A percentile compares a stretch with the other conserved stretches of the same genome.
These are phyloP conservation scores for Danio jaintianensis DNA, from an alignment of 2,797 vertebrate genomes.

Conservation along the genomic window DNA sequence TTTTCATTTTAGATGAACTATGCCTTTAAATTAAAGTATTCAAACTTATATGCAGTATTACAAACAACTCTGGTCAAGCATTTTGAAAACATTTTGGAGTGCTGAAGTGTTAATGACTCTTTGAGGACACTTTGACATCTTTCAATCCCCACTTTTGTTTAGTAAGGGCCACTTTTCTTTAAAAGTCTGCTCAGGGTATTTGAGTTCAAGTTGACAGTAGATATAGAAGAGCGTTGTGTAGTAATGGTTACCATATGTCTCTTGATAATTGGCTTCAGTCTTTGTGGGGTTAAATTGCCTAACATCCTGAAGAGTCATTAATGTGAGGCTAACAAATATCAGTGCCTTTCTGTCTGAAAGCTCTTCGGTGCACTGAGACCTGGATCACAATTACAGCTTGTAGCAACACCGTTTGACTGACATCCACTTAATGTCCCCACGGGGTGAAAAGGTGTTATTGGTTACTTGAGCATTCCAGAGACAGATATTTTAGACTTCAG, in stretches of 20 bases:
- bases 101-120: conserved; percentile 28
- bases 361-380: conserved; percentile 5
- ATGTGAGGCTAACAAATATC: conserved; percentile 40
- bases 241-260: conserved; percentile 61
- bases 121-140: conserved; percentile 30
- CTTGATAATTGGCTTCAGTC: conserved; percentile 44
- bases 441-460: conserved; percentile 51
- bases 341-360: conserved; percentile 48
- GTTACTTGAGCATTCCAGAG: conserved; percentile 60
- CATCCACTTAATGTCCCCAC: conserved; percentile 56
- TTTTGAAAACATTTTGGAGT: conserved; percentile 20
- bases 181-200: conserved; percentile 7
- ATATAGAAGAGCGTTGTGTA: conserved; percentile 24
- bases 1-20: too few relatives aligned
- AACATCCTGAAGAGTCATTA: conserved; percentile 37
- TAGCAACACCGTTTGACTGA: conserved; percentile 61
- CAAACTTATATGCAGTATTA: too few relatives aligned
- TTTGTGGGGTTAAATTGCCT: conserved; percentile 47
- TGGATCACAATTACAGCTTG: conserved; percentile 30
- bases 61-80: conserved; percentile 7
- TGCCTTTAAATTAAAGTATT: too few relatives aligned
- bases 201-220: conserved; percentile 51
- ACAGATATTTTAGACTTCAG: conserved; percentile 43
- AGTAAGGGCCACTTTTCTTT: not conserved
- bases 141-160: not conserved